A percentile compares a stretch with the other conserved stretches of the same genome.
Conservation (phyloP, 2,113 vertebrate species). For the Phyllostomus hastatus region DNA sequence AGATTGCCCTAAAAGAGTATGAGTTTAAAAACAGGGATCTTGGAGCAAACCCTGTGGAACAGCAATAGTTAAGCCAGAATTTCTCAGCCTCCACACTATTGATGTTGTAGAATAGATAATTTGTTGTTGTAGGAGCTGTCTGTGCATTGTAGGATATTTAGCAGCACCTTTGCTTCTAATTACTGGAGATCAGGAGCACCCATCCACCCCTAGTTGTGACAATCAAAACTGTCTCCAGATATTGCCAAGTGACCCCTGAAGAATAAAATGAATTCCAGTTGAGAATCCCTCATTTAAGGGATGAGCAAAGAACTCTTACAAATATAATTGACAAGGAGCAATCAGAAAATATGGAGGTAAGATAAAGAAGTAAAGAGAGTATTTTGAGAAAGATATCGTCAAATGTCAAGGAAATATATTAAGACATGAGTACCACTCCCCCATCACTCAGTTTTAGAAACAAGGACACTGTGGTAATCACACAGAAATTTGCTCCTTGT, state of each 20-base stretch:
- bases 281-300: background rate
- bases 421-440: fast-evolving
- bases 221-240: background rate
- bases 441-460: too few relatives aligned
- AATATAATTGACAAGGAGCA: background rate
- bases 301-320: background rate
- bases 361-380: background rate
- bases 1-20: background rate
- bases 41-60: background rate
- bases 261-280: background rate
- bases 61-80: background rate
- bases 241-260: background rate
- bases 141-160: background rate
- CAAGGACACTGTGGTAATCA: background rate
- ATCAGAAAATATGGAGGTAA: background rate
- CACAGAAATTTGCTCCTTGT: background rate
- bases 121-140: too few relatives aligned
- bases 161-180: background rate
- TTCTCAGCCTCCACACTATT: background rate
- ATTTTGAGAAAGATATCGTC: background rate
- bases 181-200: background rate
- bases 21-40: background rate
- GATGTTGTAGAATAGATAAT: background rate
- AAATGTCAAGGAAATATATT: background rate
- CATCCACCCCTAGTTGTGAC: background rate